These are phyloP conservation scores for Pontoporia blainvillei DNA, from an alignment of 2,113 vertebrate species.

Conservation along the genomic window DNA sequence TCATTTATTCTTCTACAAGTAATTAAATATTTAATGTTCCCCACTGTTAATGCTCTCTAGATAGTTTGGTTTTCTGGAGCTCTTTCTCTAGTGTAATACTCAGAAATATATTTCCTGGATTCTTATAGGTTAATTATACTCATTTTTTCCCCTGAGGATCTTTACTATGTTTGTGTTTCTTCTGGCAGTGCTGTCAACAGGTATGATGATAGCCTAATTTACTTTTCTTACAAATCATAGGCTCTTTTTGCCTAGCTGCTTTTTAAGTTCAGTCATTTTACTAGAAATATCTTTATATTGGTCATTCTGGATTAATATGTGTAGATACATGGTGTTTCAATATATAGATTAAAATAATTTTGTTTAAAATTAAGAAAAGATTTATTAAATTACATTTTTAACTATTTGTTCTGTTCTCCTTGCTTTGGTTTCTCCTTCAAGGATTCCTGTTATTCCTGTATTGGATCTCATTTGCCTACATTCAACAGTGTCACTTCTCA, in stretches of 20 bases:
- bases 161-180: not conserved
- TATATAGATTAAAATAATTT: not conserved
- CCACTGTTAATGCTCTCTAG: not conserved
- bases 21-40: not conserved
- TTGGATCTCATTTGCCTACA: not conserved
- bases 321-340: not conserved
- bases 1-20: not conserved
- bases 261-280: not conserved
- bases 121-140: not conserved
- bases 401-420: not conserved
- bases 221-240: not conserved
- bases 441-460: not conserved
- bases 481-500: not conserved
- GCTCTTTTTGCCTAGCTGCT: not conserved
- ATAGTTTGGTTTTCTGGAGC: not conserved
- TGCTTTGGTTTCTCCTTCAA: not conserved
- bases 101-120: not conserved
- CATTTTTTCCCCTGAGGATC: not conserved
- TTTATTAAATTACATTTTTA: not conserved
- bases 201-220: not conserved
- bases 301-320: not conserved
- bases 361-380: not conserved
- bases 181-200: not conserved
- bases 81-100: not conserved
- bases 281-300: not conserved